These are phyloP conservation scores for Acanthurus tractus DNA, from an alignment of 2,797 vertebrate genomes.

Conservation along the genomic window DNA sequence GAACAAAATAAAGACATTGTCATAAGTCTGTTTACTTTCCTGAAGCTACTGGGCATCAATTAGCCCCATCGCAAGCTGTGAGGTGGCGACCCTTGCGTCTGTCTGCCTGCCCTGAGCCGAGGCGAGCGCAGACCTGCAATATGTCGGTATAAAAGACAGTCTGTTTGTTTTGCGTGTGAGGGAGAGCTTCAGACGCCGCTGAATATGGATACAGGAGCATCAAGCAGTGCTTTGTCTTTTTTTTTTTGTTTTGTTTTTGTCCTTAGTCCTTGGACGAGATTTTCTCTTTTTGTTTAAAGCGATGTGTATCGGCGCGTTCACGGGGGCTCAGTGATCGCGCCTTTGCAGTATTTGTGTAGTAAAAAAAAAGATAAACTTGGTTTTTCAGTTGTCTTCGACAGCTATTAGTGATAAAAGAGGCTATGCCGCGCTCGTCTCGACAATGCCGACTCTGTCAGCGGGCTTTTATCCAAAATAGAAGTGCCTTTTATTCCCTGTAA, in stretches of 20 bases:
- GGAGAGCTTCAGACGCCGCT: not conserved
- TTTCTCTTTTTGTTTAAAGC: conserved; percentile 11
- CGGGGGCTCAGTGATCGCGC: not conserved
- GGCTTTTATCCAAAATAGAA: conserved; percentile 66
- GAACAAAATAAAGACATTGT: conserved; percentile 59
- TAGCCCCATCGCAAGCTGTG: conserved; percentile 70
- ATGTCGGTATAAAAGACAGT: conserved; percentile 57
- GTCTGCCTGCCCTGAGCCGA: conserved; percentile 57
- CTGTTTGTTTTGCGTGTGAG: conserved; percentile 27
- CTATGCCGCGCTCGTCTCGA: conserved; percentile 19
- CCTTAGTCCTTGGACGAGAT: not conserved
- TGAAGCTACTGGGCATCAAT: conserved; percentile 67
- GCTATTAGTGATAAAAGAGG: conserved; percentile 45
- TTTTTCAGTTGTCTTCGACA: conserved; percentile 21
- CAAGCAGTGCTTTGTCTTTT: conserved; percentile 21
- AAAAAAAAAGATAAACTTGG: conserved; percentile 9
- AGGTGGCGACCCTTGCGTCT: conserved; percentile 64
- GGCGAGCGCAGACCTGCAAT: conserved; percentile 64
- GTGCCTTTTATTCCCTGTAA: conserved; percentile 57
- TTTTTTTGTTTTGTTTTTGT: conserved; percentile 23
- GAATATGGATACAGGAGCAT: conserved; percentile 1
- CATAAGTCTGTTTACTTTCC: conserved; percentile 51
- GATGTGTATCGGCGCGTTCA: not conserved
- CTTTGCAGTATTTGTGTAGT: not conserved
- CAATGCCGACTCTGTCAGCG: conserved; percentile 45